A percentile compares a stretch with the other conserved stretches of the same genome.
These are phyloP conservation scores for Actias luna DNA, from an alignment of 2,888 invertebrate genomes.

Conservation along the genomic window DNA sequence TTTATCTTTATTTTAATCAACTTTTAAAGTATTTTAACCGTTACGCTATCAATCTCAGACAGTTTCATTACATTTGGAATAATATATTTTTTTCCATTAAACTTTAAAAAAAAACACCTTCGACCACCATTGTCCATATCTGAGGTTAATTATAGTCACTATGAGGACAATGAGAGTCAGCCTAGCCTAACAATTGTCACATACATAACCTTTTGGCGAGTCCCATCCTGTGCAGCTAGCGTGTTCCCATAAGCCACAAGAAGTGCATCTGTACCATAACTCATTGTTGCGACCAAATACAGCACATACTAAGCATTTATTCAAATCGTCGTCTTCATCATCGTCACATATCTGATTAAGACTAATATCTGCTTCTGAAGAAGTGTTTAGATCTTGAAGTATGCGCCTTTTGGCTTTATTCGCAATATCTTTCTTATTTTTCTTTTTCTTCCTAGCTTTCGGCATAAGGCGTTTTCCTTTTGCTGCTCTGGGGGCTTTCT, in stretches of 20 bases:
- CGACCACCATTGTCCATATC: constrained; percentile 21
- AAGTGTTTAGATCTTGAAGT: constrained; percentile 22
- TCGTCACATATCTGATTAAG: constrained; percentile 22
- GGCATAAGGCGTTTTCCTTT: constrained; percentile 18
- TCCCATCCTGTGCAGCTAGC: constrained; percentile 25
- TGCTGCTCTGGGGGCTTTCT: constrained; percentile 18
- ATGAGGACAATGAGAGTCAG: constrained; percentile 20
- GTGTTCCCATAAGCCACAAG: constrained; percentile 26
- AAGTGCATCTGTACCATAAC: constrained; percentile 25
- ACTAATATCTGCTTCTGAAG: constrained; percentile 23
- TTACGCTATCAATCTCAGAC: constrained; percentile 20
- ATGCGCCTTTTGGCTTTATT: constrained; percentile 23
- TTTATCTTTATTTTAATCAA: constrained; percentile 20
- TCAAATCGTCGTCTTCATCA: constrained; percentile 25
- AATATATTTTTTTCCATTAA: constrained; percentile 21
- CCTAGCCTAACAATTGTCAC: constrained; percentile 19
- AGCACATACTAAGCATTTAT: constrained; percentile 21
- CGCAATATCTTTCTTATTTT: neutral
- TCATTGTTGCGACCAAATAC: constrained; percentile 26
- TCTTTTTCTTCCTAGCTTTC: constrained; percentile 15
- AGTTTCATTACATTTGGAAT: constrained; percentile 22
- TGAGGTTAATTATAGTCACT: constrained; percentile 22
- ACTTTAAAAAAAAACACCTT: constrained; percentile 24
- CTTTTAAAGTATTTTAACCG: constrained; percentile 18
- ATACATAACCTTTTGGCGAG: constrained; percentile 26